Evolutionary conservation across 2,113 vertebrate genomes (phyloP).

Genomic region (Syngnathoides biaculeatus): DNA sequence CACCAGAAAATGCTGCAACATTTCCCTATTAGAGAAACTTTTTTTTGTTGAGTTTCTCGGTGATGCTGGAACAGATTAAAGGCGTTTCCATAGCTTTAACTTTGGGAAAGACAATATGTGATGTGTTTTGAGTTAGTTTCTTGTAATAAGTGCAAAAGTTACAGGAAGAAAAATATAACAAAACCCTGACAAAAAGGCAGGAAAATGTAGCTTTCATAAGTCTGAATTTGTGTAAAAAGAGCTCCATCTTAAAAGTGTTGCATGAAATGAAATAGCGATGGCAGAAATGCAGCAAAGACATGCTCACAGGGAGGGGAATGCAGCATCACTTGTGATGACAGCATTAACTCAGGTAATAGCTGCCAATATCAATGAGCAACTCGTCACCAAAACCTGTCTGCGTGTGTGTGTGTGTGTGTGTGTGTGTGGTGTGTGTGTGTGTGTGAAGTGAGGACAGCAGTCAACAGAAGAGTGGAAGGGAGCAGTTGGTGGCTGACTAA

Average conservation of each 20-base stretch:
- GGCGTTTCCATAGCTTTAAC: too few relatives aligned
- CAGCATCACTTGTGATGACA: slow-evolving; percentile 30
- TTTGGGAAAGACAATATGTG: too few relatives aligned
- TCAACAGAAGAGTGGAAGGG: slow-evolving; percentile 20
- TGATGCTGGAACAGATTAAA: too few relatives aligned
- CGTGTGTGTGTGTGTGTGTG: slow-evolving; percentile 9
- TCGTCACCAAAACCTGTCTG: slow-evolving; percentile 36
- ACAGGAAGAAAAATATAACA: neutral
- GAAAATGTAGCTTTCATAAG: slow-evolving; percentile 15
- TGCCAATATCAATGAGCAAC: slow-evolving; percentile 39
- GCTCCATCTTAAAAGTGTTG: slow-evolving; percentile 11
- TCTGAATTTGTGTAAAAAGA: slow-evolving; percentile 5
- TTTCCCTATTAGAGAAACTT: too few relatives aligned
- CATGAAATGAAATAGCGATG: slow-evolving; percentile 27
- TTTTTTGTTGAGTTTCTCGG: too few relatives aligned
- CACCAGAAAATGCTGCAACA: too few relatives aligned
- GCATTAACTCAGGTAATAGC: slow-evolving; percentile 18
- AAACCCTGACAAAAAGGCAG: neutral
- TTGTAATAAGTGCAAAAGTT: neutral
- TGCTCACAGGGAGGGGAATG: slow-evolving; percentile 29
- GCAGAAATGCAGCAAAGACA: slow-evolving; percentile 21
- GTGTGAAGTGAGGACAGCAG: slow-evolving; percentile 16
- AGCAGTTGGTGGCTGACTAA: slow-evolving; percentile 65
- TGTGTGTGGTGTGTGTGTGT: slow-evolving; percentile 16
- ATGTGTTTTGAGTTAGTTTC: neutral